Evolutionary conservation across 2,797 vertebrate species (phyloP), one percentile per base, ranked within the genome.

Genomic region (Anguilla marmorata): DNA sequence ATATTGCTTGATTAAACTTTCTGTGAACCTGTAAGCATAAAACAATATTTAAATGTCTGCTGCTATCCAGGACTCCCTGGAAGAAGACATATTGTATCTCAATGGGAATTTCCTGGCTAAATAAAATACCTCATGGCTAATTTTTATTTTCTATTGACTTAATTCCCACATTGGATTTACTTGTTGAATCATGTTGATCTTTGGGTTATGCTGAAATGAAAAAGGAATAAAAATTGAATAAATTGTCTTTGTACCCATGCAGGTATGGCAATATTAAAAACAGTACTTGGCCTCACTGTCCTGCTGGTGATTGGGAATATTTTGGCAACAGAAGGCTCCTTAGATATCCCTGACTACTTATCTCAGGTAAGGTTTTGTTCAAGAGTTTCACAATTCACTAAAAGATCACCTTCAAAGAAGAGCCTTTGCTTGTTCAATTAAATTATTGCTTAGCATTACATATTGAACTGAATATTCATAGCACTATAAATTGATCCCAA

Each of bases 211-310:
- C 69, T 74, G 30, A 30, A 74, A 74, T 27, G 11, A 74, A 30
- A 30, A 74, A 74, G n/a, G 9, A 14, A 16, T 41, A 37, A 19
- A 11, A 79, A 11, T 33, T 33, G 14, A 72, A 3, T 21, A 19
- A 2, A 21, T 21, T 80, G 14, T 86, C 21, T 48, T 0, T 0
- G 54, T 84, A 66, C 86, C 21, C 85, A 54, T 0, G 86, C 86
- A 93, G 92, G 88, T 90, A 95, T 95, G 94, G 93, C 90, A 63
- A 85, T 88, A 88, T 24, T 27, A 48, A 92, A 60, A 88, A 90
- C 89, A 86, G 82, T 74, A 33, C 50, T 91, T 74, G 74, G 54
- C 74, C 11, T 92, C 74, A 5, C 89, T 88, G 90, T 86, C 85
- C 86, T 95, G 76, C 41, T 92, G 0, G 63, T 91, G 83, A 88